phyloP scores from a whole-genome alignment of 2,113 vertebrate species.

The Microcebus murinus region DNA sequence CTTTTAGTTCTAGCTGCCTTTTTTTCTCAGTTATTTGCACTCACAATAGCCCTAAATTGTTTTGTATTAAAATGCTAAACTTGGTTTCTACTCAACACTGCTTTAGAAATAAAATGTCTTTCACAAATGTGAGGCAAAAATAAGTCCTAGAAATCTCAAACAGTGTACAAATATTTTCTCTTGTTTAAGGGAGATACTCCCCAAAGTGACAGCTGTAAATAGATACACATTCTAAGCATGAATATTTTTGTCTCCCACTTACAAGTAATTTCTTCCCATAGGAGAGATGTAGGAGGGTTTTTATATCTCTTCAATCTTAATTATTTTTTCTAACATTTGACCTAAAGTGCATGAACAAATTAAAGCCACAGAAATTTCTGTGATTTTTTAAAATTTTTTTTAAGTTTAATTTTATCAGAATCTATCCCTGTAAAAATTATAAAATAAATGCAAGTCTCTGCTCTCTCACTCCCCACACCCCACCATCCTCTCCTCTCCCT shows the following conservation, averaged over 20 bases:
- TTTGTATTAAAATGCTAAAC: constrained; percentile 16
- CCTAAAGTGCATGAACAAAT: background rate
- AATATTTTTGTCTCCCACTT: background rate
- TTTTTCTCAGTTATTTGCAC: background rate
- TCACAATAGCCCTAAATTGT: constrained; percentile 22
- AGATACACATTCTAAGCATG: background rate
- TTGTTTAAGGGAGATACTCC: background rate
- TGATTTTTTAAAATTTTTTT: background rate
- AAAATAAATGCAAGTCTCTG: background rate
- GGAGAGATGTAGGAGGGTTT: background rate
- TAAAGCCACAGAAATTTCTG: background rate
- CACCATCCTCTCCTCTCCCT: background rate
- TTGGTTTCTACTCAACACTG: background rate
- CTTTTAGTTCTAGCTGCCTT: background rate
- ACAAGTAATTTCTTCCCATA: background rate
- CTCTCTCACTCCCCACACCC: background rate
- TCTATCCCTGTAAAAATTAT: background rate
- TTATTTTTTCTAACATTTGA: background rate
- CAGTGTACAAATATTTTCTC: background rate
- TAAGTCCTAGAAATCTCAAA: constrained; percentile 8
- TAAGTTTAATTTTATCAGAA: background rate
- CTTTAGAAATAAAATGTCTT: constrained; percentile 37
- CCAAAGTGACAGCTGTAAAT: background rate
- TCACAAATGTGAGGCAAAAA: background rate
- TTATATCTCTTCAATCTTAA: background rate